Evolutionary conservation across 2,888 invertebrate genomes (phyloP), one percentile per base, ranked within the genome.

Genomic region (Achlya flavicornis): DNA sequence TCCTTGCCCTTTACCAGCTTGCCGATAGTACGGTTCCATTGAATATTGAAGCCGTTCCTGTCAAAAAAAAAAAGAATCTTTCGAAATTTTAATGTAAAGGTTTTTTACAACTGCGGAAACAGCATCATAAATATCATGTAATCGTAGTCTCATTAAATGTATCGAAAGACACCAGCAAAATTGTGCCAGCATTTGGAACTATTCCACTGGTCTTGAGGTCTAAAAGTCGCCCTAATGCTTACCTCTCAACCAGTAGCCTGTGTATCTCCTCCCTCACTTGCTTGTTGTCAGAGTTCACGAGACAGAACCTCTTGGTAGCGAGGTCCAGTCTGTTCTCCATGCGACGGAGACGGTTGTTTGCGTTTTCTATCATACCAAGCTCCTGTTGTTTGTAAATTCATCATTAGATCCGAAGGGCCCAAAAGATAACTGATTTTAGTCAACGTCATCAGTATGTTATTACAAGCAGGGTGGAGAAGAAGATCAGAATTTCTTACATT

Each of bases 1-100:
- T 96, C 96, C 83, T 98, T 97, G 16, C 98, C 97, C 60, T 95
- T 94, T 68, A 96, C 95, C 69, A 98, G 93, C 78, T 97, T 97
- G 10, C 95, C 95, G 61, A 97, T 96, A 67, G 97, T 94, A 71
- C 96, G 95, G 80, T 97, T 96, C 96, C 97, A 97, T 78, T 97
- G 94, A 61, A 95, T 94, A 83, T 98, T 98, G 87, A 98, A 98
- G 75, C 95, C 95, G 1, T 96, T 95, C 69, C 98, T 96, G 75
- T 33, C n/a, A n/a, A 26, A 64, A 19, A 26, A 38, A 8, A 3
- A 12, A 38, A 6, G 10, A 14, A 2, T 48, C 10, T 48, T 48
- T 48, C 3, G 48, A 5, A n/a, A n/a, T 11, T 46, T 46, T 46
- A 14, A n/a, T 10, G 12, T 3, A 33, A 4, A 33, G 33, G 5